Conservation (phyloP, 2,797 vertebrate genomes). For the Leucoraja ocellata region DNA sequence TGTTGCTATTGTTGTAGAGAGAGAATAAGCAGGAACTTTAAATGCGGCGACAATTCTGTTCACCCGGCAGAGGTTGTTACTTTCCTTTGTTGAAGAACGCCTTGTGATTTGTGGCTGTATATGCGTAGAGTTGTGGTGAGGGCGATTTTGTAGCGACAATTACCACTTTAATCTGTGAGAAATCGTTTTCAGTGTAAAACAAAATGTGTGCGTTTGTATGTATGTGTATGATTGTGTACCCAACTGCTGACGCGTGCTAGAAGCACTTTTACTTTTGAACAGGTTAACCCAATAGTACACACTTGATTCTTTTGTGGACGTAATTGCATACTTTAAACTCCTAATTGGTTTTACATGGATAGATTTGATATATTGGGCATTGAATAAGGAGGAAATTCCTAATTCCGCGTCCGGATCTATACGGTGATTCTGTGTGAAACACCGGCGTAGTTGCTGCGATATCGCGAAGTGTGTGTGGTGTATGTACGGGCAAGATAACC, state of each 20-base stretch:
- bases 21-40: slow-evolving; percentile 17
- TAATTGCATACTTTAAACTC: neutral
- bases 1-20: neutral
- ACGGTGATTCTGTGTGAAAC: neutral
- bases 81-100: neutral
- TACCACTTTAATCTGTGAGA: slow-evolving; percentile 12
- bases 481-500: no score
- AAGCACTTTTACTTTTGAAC: neutral
- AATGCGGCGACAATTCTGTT: slow-evolving; percentile 10
- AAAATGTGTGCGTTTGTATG: neutral
- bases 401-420: neutral
- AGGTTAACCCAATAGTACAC: neutral
- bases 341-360: no score
- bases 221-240: neutral
- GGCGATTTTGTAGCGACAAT: slow-evolving; percentile 15
- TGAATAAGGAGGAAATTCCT: neutral
- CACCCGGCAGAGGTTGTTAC: neutral
- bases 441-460: neutral
- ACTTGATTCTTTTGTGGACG: neutral
- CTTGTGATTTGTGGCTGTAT: slow-evolving; percentile 30
- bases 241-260: neutral
- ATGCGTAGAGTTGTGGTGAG: slow-evolving; percentile 4
- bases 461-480: neutral
- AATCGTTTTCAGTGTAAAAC: neutral
- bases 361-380: neutral